Conservation (phyloP, 2,113 vertebrate species). For the Pangasianodon hypophthalmus region DNA sequence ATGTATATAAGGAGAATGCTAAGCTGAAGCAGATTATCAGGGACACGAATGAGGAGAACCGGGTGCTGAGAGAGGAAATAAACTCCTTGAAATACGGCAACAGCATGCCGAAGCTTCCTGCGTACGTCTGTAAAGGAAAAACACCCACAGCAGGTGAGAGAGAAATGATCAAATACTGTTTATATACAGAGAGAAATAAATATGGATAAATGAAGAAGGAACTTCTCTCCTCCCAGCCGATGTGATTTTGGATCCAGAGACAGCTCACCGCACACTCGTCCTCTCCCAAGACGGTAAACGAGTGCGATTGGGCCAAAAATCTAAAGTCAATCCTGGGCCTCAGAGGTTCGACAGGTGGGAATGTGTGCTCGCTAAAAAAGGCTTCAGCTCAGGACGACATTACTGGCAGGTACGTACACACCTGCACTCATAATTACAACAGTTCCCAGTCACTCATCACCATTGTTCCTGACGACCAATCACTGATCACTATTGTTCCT, state of each 20-base stretch:
- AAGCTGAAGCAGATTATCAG: slow-evolving; percentile 11
- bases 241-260: slow-evolving; percentile 29
- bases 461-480: neutral
- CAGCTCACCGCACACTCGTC: slow-evolving; percentile 19
- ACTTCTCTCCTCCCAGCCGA: neutral
- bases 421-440: neutral
- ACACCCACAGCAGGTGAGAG: slow-evolving; percentile 10
- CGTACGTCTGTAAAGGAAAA: neutral
- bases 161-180: neutral
- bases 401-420: slow-evolving; percentile 32
- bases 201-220: neutral
- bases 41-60: neutral
- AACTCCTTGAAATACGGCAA: neutral
- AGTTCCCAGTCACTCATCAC: neutral
- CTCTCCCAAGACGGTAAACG: slow-evolving; percentile 9
- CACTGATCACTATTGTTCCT: too few relatives aligned
- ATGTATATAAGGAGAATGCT: neutral
- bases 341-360: slow-evolving; percentile 29
- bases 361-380: slow-evolving; percentile 20
- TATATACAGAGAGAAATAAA: neutral
- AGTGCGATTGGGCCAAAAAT: neutral
- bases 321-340: slow-evolving; percentile 2
- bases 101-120: neutral
- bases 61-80: neutral
- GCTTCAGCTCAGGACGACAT: slow-evolving; percentile 39